These are phyloP conservation scores for Alentia gelatinosa DNA, from an alignment of 2,888 invertebrate genomes.

Conservation along the genomic window DNA sequence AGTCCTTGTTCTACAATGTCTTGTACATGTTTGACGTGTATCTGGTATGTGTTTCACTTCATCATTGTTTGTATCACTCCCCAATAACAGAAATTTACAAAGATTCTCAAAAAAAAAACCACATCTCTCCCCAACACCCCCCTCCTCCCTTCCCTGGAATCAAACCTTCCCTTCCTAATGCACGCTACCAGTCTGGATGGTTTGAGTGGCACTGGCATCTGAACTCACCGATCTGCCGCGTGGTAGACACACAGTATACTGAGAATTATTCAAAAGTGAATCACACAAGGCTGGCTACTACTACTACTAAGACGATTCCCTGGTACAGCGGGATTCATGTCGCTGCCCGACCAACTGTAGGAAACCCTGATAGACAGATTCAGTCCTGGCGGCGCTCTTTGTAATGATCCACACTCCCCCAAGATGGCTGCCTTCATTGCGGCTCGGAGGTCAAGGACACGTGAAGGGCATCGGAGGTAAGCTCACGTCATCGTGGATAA, in stretches of 20 bases:
- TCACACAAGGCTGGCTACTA: background rate
- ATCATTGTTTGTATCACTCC: background rate
- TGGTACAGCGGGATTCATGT: too few species aligned
- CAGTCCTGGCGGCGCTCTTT: background rate
- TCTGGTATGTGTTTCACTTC: background rate
- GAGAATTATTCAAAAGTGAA: background rate
- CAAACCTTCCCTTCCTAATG: background rate
- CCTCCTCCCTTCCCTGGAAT: background rate
- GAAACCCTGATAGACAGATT: background rate
- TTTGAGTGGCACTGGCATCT: background rate
- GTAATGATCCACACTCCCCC: background rate
- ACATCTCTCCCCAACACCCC: too few species aligned
- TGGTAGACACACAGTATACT: background rate
- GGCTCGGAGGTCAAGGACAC: background rate
- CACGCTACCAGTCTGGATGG: background rate
- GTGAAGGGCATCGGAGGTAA: slow-evolving; percentile 10
- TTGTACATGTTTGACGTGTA: too few species aligned
- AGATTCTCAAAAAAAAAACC: too few species aligned
- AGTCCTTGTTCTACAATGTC: too few species aligned
- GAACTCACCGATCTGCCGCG: background rate
- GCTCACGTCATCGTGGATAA: slow-evolving; percentile 25
- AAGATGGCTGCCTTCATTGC: background rate
- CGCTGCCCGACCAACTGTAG: too few species aligned
- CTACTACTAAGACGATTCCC: too few species aligned
- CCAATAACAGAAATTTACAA: too few species aligned